Conservation (phyloP, 1,140 invertebrate species). For the Cydia strobilella region DNA sequence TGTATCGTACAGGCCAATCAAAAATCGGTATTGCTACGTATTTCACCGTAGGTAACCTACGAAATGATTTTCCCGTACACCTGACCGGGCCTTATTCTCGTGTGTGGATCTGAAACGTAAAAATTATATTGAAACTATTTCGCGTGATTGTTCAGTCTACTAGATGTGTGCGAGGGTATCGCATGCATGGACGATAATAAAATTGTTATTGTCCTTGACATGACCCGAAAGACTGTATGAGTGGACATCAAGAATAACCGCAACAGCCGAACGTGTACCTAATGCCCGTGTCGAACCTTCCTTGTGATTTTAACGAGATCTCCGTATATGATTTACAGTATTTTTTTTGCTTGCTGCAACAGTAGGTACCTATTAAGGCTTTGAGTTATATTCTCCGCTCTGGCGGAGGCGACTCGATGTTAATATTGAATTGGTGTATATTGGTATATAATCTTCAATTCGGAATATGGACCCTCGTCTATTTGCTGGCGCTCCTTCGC, state of each 20-base stretch:
- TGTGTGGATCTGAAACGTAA: neutral
- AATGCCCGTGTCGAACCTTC: too few species aligned
- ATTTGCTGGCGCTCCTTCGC: conserved; percentile 42
- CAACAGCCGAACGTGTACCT: too few species aligned
- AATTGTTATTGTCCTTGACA: too few species aligned
- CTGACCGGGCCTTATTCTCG: neutral
- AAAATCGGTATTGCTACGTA: conserved; percentile 10
- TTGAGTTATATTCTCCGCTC: too few species aligned
- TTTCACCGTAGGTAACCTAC: conserved; percentile 18
- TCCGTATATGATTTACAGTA: too few species aligned
- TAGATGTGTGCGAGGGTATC: neutral
- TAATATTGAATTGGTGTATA: neutral
- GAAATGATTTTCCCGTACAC: conserved; percentile 13
- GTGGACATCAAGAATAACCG: too few species aligned
- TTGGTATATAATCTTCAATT: too few species aligned
- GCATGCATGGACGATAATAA: too few species aligned
- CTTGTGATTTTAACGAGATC: too few species aligned
- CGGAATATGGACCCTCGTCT: conserved; percentile 19
- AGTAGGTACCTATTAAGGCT: too few species aligned
- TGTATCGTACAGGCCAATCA: neutral
- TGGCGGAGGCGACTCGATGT: neutral
- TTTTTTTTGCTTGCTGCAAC: too few species aligned
- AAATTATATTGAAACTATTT: neutral
- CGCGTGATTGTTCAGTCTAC: neutral
- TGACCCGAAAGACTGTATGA: too few species aligned